These are phyloP conservation scores for Tyto alba DNA, from an alignment of 2,113 vertebrate genomes.

Conservation along the genomic window DNA sequence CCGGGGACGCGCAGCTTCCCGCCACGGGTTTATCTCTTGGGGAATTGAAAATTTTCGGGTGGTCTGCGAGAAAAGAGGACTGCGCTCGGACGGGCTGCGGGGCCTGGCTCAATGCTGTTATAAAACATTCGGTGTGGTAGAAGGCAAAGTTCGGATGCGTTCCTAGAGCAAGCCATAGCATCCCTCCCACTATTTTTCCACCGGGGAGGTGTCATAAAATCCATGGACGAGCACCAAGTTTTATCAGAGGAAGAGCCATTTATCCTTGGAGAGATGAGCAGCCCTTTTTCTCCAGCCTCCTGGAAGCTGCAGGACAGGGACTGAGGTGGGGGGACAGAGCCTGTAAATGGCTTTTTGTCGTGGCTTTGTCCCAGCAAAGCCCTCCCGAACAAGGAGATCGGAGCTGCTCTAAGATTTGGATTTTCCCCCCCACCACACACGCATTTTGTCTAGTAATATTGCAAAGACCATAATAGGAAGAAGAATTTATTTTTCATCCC, in stretches of 20 bases:
- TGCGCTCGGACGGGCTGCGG: background rate
- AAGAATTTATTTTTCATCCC: background rate
- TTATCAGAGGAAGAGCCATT: background rate
- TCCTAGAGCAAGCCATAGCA: background rate
- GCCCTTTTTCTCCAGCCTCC: background rate
- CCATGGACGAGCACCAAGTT: background rate
- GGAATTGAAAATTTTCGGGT: slow-evolving; percentile 16
- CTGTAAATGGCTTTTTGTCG: background rate
- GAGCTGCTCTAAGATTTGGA: rapidly evolving
- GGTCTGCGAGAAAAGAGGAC: background rate
- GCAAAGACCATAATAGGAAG: background rate
- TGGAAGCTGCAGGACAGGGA: background rate
- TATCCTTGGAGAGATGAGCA: background rate
- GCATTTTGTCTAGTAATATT: background rate
- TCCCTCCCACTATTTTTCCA: background rate
- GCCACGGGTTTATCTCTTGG: slow-evolving; percentile 31
- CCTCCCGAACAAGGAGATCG: no score
- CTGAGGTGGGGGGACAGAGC: background rate
- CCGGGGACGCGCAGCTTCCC: slow-evolving; percentile 41
- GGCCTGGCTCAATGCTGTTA: background rate
- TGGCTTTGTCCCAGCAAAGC: background rate
- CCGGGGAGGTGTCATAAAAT: background rate
- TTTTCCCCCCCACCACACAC: rapidly evolving
- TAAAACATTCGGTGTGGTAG: slow-evolving; percentile 24
- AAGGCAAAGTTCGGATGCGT: background rate